Conservation (phyloP, 2,113 vertebrate genomes). For the Saimiri boliviensis region DNA sequence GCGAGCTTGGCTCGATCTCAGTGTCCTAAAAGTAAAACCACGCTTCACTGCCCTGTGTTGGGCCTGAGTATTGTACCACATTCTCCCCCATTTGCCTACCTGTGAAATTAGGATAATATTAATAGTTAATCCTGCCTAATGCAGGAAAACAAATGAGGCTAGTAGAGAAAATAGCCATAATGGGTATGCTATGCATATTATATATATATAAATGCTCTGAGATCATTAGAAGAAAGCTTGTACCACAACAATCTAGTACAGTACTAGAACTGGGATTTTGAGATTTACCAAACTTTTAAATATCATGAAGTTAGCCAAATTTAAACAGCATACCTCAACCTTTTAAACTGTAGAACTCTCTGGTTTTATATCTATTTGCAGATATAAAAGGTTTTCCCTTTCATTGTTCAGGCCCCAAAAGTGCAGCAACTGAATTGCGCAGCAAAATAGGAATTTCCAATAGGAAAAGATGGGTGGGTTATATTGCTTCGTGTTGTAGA, state of each 20-base stretch:
- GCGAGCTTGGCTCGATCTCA: background rate
- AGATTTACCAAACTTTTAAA: background rate
- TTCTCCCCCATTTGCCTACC: background rate
- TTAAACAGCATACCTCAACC: background rate
- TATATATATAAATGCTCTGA: background rate
- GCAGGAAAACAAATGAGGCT: conserved; percentile 26
- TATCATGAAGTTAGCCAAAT: background rate
- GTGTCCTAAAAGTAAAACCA: conserved; percentile 10
- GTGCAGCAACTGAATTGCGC: background rate
- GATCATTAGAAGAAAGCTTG: background rate
- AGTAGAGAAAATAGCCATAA: background rate
- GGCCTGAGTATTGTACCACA: background rate
- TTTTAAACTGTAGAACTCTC: background rate
- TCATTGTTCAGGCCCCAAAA: no score
- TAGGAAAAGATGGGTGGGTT: background rate
- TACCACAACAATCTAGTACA: background rate
- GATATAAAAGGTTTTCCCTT: background rate
- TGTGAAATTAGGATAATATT: conserved; percentile 32
- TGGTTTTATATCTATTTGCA: background rate
- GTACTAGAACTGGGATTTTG: background rate
- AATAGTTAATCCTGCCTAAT: conserved; percentile 35
- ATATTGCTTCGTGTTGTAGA: background rate
- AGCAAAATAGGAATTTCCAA: background rate
- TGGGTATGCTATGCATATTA: background rate
- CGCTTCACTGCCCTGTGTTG: background rate